These are phyloP conservation scores for Petrocephalus sullivani DNA, from an alignment of 2,797 vertebrate genomes.

Conservation along the genomic window DNA sequence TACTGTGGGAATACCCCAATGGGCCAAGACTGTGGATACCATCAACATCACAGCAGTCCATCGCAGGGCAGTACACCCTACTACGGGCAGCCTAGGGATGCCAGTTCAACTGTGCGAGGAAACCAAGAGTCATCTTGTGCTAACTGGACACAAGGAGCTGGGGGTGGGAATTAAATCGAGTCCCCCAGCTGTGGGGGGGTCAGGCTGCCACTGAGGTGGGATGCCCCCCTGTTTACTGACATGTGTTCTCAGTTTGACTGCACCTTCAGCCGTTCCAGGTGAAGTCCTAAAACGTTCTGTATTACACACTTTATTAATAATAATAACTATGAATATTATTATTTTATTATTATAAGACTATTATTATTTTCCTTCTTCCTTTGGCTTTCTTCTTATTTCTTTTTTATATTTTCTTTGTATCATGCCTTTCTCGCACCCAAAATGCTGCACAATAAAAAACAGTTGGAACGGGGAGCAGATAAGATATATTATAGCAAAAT, in stretches of 20 bases:
- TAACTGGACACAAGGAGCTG: neutral
- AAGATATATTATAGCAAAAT: neutral
- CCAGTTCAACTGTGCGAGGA: neutral
- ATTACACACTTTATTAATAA: neutral
- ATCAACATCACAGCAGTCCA: neutral
- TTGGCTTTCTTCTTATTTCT: neutral
- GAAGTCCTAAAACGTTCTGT: neutral
- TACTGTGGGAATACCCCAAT: neutral
- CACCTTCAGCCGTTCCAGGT: neutral
- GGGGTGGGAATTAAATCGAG: neutral
- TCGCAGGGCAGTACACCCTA: neutral
- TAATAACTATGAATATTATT: too few species aligned
- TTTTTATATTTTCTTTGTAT: neutral
- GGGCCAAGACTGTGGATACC: neutral
- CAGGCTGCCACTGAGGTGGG: neutral
- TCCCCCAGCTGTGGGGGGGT: neutral
- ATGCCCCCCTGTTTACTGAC: neutral
- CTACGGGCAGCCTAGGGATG: neutral
- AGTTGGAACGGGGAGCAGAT: neutral
- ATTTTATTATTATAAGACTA: too few species aligned
- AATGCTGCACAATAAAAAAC: neutral
- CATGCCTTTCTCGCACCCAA: neutral
- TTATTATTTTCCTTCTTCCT: neutral
- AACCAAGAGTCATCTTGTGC: neutral
- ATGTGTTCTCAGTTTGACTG: neutral